Evolutionary conservation across 2,888 invertebrate species (phyloP).

Genomic region (Brenthis hecate): DNA sequence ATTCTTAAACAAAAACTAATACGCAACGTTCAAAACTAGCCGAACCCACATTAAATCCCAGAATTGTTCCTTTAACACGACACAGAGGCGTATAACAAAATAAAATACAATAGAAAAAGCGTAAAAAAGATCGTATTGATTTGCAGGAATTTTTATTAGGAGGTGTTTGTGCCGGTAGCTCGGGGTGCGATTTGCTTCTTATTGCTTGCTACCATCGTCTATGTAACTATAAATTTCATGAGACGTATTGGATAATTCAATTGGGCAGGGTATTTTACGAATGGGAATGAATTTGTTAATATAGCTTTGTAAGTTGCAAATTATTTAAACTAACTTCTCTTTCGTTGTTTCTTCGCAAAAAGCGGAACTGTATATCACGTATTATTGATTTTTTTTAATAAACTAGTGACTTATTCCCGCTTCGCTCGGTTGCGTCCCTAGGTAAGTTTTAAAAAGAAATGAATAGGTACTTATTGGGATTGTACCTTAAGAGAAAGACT

Average conservation of each 20-base stretch:
- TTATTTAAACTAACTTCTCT: too few relatives aligned
- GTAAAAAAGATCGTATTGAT: slow-evolving; percentile 81
- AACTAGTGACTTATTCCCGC: too few relatives aligned
- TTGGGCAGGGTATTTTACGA: not conserved
- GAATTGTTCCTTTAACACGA: slow-evolving; percentile 80
- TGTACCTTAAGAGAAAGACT: too few relatives aligned
- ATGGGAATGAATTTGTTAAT: not conserved
- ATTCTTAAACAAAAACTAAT: slow-evolving; percentile 22
- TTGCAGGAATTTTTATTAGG: slow-evolving; percentile 82
- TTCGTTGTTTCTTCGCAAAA: too few relatives aligned
- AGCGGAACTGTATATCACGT: too few relatives aligned
- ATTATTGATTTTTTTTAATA: too few relatives aligned
- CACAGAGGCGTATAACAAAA: slow-evolving; percentile 75
- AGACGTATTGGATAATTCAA: slow-evolving; percentile 2
- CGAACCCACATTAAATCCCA: slow-evolving; percentile 57
- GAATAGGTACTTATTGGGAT: too few relatives aligned
- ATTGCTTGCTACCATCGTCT: slow-evolving; percentile 52
- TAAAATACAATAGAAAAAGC: slow-evolving; percentile 80
- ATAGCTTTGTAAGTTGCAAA: too few relatives aligned
- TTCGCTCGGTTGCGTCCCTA: too few relatives aligned
- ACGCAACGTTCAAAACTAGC: slow-evolving; percentile 49
- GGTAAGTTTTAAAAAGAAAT: too few relatives aligned
- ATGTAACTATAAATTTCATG: slow-evolving; percentile 25
- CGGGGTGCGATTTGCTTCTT: slow-evolving; percentile 59
- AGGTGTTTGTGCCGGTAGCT: slow-evolving; percentile 65